phyloP scores from a whole-genome alignment of 1,140 invertebrate species.

The Drosophila cardini region DNA sequence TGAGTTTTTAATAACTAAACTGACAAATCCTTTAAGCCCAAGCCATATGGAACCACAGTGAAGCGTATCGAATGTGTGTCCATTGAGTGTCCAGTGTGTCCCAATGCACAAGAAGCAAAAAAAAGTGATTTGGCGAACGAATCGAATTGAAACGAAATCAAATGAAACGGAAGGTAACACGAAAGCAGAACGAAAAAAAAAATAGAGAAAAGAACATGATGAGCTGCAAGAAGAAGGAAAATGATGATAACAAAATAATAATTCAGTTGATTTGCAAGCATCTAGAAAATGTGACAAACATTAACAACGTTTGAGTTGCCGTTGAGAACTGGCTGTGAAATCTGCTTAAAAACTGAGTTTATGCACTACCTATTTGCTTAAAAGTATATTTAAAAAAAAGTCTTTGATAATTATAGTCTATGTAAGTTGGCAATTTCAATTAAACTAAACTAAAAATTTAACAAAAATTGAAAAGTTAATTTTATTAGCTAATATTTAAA shows the following conservation, averaged over 20 bases:
- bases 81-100: not conserved
- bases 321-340: no score
- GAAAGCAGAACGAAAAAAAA: not conserved
- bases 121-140: not conserved
- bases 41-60: slow-evolving; percentile 20
- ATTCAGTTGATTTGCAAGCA: not conserved
- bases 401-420: no score
- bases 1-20: slow-evolving; percentile 81
- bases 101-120: not conserved
- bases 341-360: no score
- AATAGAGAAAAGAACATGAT: no score
- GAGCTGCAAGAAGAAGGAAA: not conserved
- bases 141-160: slow-evolving; percentile 13
- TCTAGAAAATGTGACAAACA: not conserved
- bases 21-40: slow-evolving; percentile 74
- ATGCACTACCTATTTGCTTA: no score
- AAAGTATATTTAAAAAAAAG: no score
- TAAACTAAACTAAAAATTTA: no score
- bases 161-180: slow-evolving; percentile 12
- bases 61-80: slow-evolving; percentile 2
- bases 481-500: no score
- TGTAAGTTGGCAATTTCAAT: no score
- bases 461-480: no score
- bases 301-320: no score
- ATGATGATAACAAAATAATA: not conserved